Evolutionary conservation across 2,797 vertebrate species (phyloP), one percentile per base, ranked within the genome.

Genomic region (Leptodactylus fallax): DNA sequence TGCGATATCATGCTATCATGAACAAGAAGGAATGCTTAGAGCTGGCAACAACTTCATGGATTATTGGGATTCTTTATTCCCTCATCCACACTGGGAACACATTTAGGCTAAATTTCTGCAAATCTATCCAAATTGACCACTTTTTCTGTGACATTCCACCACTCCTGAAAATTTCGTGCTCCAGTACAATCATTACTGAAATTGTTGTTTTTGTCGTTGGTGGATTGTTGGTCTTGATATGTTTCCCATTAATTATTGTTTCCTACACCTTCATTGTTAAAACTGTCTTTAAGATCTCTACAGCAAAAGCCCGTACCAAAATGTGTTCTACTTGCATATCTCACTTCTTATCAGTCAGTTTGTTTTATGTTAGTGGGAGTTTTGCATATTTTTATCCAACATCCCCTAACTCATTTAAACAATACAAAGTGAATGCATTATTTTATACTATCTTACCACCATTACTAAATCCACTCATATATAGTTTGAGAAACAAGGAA

Each of bases 1-100:
- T 86, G 23, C 77, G 61, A 8, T 86, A 86, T 67, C 14, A 27
- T n/a, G 21, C 63, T 49, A 86, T 86, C 7, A 86, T 86, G 85
- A 58, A 63, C 23, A 85, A 60, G 2, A 86, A 27, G 14, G 6
- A 71, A 14, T 86, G 85, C 51, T 69, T 2, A 36, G 13, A 81
- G 9, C 17, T 87, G 2, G 56, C 55, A 55, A 63, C 58, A 49
- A 80, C 19, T 11, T 86, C 85, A 71, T 86, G 85, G 85, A 21
- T 25, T 71, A 45, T 51, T 79, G 61, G 85, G 21, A 71, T 71
- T 19, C 10, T 45, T 19, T 71, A 45, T 45, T 45, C 69, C 36
- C 69, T 45, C 0, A 71, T 45, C 2, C 69, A 45, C 16, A 71
- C 69, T 19, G 27, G 27, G 36, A 45, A 17, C 7, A 45, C 69